Conservation (phyloP, 2,888 invertebrate species). For the Eilema griseolum region DNA sequence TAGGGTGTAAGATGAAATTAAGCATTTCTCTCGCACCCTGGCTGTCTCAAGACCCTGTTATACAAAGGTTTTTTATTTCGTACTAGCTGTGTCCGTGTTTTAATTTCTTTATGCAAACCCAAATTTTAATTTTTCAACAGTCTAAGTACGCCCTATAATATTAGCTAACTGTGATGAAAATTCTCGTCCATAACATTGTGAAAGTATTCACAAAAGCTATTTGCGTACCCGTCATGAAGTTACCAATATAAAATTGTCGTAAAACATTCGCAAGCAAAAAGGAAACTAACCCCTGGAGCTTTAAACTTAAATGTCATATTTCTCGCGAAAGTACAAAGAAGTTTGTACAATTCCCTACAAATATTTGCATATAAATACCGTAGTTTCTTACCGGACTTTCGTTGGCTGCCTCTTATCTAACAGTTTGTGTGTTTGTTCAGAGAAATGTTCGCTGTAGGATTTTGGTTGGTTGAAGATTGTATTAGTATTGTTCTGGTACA, state of each 20-base stretch:
- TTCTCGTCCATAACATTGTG: no score
- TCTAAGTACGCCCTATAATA: no score
- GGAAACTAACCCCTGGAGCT: conserved; percentile 7
- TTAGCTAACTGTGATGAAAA: no score
- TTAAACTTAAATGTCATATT: conserved; percentile 39
- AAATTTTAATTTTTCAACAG: no score
- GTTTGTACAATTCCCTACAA: conserved; percentile 38
- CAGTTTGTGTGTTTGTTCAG: background rate
- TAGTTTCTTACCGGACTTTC: conserved; percentile 31
- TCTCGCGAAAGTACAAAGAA: conserved; percentile 32
- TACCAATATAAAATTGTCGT: conserved; percentile 25
- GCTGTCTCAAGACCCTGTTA: no score
- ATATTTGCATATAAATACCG: conserved; percentile 55
- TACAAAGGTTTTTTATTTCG: no score
- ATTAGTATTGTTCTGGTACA: background rate
- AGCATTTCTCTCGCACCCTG: background rate
- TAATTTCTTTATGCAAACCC: no score
- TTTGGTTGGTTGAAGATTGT: background rate
- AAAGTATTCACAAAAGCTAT: background rate
- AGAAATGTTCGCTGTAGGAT: background rate
- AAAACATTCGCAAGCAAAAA: background rate
- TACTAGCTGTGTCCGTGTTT: no score
- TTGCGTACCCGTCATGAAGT: conserved; percentile 13
- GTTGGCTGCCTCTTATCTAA: conserved; percentile 15
- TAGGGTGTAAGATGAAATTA: no score